Evolutionary conservation across 2,888 invertebrate species (phyloP), one percentile per base, ranked within the genome.

Genomic region (Alsophila aescularia): DNA sequence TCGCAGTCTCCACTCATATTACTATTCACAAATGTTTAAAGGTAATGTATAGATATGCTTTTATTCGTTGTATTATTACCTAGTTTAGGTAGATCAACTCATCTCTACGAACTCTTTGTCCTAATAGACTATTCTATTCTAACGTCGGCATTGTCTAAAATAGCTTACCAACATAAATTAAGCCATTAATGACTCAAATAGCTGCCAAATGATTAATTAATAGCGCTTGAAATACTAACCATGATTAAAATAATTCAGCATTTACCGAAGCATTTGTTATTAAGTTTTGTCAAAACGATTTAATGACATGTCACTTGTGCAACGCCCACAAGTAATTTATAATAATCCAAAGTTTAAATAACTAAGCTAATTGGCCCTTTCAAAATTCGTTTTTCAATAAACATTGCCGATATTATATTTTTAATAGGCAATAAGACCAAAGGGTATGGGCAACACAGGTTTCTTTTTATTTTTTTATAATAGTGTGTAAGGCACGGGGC

Each of bases 401-500:
- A 77, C 80, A 83, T 82, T 81, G 81, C 79, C 79, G 83, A 81
- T 85, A 82, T 83, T 76, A 79, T 85, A 77, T 82, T 84, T 64
- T 86, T 85, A 84, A 85, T 84, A 83, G 83, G 85, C 83, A 83
- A 83, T 82, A 84, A 83, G 79, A 79, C 60, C 71, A 78, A 77
- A 68, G 72, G 32, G 73, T 73, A 69, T 67, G 69, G 68, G 65
- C 67, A 64, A 60, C 60, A 59, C 64, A 45, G 57, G n/a, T n/a
- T n/a, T n/a, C 48, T 60, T 64, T 57, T 58, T 69, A 70, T 73
- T 70, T 66, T 72, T 49, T 39, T 39, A 45, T 41, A 35, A 44
- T 52, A 76, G 74, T 73, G 74, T 73, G 73, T 70, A 79, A 72
- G 79, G 79, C 81, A 83, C 80, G 73, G 76, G 77, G 58, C 57